These are phyloP conservation scores for Malurus alboscapulatus DNA, from an alignment of 2,113 vertebrate species.

Conservation along the genomic window DNA sequence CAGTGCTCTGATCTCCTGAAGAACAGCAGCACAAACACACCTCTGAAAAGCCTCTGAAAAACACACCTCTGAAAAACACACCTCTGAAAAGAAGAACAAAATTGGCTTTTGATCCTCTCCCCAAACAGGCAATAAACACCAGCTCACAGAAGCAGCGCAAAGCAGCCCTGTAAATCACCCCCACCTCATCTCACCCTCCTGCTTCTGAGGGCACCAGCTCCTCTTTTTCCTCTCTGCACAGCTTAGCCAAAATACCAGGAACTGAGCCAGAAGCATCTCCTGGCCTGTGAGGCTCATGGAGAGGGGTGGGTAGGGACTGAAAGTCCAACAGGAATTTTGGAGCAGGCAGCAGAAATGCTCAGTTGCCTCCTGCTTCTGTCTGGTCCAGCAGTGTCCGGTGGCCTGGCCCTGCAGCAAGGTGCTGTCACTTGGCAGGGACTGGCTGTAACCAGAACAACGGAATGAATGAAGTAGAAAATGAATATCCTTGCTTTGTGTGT, in stretches of 20 bases:
- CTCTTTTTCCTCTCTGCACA: neutral
- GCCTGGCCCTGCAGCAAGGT: neutral
- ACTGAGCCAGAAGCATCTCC: neutral
- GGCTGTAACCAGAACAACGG: slow-evolving; percentile 20
- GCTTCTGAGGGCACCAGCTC: neutral
- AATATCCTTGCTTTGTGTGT: neutral
- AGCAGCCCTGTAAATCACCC: neutral
- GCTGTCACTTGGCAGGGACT: neutral
- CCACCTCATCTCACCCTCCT: neutral
- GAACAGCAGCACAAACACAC: neutral
- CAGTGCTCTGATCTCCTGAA: neutral
- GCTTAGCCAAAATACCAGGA: neutral
- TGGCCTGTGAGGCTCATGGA: neutral
- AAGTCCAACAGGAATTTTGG: neutral
- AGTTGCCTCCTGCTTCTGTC: neutral
- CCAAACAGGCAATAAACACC: neutral
- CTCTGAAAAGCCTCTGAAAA: neutral
- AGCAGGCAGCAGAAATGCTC: neutral
- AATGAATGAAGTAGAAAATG: neutral
- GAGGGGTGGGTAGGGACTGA: neutral
- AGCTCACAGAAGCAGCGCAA: neutral
- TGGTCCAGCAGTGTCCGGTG: neutral
- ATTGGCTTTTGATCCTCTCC: neutral
- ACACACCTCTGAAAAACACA: too few species aligned
- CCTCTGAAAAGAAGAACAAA: neutral